Conservation (phyloP, 1,140 invertebrate genomes). For the Drosophila fuyamai region DNA sequence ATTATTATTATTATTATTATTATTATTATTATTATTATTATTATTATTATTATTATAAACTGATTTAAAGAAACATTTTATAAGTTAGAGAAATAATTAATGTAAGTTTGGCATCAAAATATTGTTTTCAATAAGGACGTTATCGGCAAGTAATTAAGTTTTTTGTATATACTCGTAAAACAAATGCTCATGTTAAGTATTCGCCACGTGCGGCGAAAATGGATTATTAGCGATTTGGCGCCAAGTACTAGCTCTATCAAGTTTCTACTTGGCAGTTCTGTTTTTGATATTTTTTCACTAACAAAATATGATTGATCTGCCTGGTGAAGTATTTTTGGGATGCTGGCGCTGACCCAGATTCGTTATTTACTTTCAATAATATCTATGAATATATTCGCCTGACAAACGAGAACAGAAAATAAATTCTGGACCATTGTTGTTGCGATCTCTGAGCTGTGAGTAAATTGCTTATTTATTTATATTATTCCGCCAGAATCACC, state of each 20-base stretch:
- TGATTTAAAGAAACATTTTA: no score
- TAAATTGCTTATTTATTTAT: constrained; percentile 61
- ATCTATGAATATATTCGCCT: constrained; percentile 64
- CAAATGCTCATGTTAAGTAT: constrained; percentile 16
- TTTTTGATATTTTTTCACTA: not conserved
- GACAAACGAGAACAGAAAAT: constrained; percentile 53
- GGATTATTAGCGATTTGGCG: constrained; percentile 46
- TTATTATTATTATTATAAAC: no score
- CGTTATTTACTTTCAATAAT: constrained; percentile 74
- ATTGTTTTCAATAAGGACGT: no score
- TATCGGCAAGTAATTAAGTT: no score
- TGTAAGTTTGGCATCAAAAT: no score
- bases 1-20: no score
- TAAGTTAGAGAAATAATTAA: no score
- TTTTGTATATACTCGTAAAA: no score
- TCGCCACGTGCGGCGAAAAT: constrained; percentile 48
- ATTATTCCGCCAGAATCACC: constrained; percentile 51
- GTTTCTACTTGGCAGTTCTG: constrained; percentile 1
- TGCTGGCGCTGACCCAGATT: constrained; percentile 64
- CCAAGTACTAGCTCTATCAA: constrained; percentile 30
- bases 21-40: no score
- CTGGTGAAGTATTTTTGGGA: constrained; percentile 30
- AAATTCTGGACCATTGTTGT: constrained; percentile 40
- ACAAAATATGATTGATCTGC: constrained; percentile 66
- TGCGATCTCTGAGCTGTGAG: constrained; percentile 13